Conservation (phyloP, 2,113 vertebrate species). For the Chloroceryle aenea region DNA sequence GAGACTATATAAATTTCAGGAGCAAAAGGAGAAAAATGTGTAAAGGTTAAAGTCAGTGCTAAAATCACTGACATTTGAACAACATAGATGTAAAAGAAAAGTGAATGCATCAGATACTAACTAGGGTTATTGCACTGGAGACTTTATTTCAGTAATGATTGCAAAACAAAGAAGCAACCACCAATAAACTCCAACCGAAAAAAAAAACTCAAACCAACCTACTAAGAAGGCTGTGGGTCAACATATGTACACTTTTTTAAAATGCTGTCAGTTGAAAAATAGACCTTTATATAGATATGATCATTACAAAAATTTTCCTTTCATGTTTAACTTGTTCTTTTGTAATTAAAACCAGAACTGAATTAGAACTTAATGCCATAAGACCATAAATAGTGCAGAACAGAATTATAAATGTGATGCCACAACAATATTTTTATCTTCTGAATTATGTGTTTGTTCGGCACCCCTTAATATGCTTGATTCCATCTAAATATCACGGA, state of each 20-base stretch:
- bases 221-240: neutral
- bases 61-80: constrained; percentile 77
- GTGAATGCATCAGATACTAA: constrained; percentile 40
- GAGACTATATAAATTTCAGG: constrained; percentile 20
- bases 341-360: neutral
- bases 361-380: neutral
- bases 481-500: neutral
- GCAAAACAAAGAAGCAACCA: neutral
- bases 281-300: neutral
- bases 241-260: neutral
- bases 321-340: neutral
- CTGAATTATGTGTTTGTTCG: neutral
- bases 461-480: neutral
- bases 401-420: neutral
- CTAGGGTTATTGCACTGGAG: constrained; percentile 53
- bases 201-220: neutral
- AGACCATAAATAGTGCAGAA: neutral
- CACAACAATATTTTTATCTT: neutral
- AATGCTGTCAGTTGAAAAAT: constrained; percentile 18
- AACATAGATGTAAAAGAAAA: constrained; percentile 57
- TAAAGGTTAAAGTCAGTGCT: constrained; percentile 72
- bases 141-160: constrained; percentile 44
- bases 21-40: constrained; percentile 16
- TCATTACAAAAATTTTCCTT: neutral
- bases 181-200: neutral